phyloP scores from a whole-genome alignment of 2,113 vertebrate species.

The Notothenia coriiceps region DNA sequence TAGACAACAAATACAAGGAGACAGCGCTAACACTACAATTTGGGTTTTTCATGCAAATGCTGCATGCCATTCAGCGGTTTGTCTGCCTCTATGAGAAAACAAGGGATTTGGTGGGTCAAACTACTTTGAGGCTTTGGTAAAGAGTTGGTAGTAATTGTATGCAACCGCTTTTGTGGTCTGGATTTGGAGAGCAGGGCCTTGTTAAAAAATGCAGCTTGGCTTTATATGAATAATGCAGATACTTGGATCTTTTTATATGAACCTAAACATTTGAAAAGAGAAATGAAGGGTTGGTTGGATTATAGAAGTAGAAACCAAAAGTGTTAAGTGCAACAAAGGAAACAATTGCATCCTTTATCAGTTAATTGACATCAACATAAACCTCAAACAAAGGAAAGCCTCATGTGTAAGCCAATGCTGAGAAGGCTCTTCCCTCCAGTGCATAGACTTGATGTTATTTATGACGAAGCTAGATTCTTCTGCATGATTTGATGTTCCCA shows the following conservation, averaged over 20 bases:
- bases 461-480: constrained; percentile 21
- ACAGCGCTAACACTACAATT: constrained; percentile 28
- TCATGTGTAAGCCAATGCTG: neutral
- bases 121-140: constrained; percentile 64
- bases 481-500: constrained; percentile 23
- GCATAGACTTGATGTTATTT: constrained; percentile 3
- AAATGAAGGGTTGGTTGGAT: neutral
- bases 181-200: constrained; percentile 54
- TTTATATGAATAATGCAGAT: constrained; percentile 42
- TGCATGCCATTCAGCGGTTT: constrained; percentile 45
- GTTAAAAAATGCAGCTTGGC: constrained; percentile 54
- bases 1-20: constrained; percentile 39
- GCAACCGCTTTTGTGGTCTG: constrained; percentile 60
- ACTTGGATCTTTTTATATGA: constrained; percentile 38
- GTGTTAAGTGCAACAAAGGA: constrained; percentile 11
- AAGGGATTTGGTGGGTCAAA: constrained; percentile 56
- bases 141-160: constrained; percentile 55
- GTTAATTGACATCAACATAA: constrained; percentile 5
- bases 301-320: neutral
- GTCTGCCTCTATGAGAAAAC: constrained; percentile 38
- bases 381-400: neutral
- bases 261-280: constrained; percentile 13
- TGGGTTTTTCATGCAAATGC: constrained; percentile 32
- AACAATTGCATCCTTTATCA: constrained; percentile 4
- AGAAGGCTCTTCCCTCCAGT: constrained; percentile 7